phyloP scores from a whole-genome alignment of 2,888 invertebrate genomes.

The Hecatera dysodea region DNA sequence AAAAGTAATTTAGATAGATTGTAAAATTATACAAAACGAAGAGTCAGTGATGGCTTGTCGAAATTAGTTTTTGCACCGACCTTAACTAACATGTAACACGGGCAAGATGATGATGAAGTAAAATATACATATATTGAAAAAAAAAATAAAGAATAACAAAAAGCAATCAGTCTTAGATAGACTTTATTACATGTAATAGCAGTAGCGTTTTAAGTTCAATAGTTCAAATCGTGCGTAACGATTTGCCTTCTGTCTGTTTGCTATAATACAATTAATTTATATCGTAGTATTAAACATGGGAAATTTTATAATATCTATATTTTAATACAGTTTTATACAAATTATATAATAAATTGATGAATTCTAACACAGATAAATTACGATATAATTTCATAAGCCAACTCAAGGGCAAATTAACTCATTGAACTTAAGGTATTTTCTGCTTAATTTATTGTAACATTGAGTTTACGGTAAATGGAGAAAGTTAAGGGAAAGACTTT shows the following conservation, averaged over 20 bases:
- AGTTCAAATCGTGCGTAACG: constrained; percentile 53
- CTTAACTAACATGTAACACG: not conserved
- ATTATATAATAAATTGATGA: not conserved
- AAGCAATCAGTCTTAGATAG: constrained; percentile 14
- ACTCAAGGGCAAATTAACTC: not conserved
- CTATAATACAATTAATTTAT: constrained; percentile 33
- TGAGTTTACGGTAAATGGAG: not conserved
- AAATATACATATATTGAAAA: too few relatives aligned
- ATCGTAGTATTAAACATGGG: constrained; percentile 4
- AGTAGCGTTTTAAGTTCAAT: constrained; percentile 52
- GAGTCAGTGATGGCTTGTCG: too few relatives aligned
- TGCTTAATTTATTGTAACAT: too few relatives aligned
- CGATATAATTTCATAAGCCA: not conserved
- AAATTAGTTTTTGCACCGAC: not conserved
- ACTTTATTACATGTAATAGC: constrained; percentile 46
- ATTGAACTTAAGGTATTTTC: not conserved
- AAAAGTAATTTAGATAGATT: too few relatives aligned
- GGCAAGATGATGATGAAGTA: too few relatives aligned
- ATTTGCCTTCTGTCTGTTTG: constrained; percentile 43
- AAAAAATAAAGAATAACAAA: constrained; percentile 10
- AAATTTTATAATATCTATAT: not conserved
- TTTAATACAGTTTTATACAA: not conserved
- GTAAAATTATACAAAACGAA: too few relatives aligned
- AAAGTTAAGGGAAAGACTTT: not conserved
- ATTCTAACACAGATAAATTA: not conserved